These are phyloP conservation scores for Muscicapa comitata DNA, from an alignment of 2,797 vertebrate genomes.

Conservation along the genomic window DNA sequence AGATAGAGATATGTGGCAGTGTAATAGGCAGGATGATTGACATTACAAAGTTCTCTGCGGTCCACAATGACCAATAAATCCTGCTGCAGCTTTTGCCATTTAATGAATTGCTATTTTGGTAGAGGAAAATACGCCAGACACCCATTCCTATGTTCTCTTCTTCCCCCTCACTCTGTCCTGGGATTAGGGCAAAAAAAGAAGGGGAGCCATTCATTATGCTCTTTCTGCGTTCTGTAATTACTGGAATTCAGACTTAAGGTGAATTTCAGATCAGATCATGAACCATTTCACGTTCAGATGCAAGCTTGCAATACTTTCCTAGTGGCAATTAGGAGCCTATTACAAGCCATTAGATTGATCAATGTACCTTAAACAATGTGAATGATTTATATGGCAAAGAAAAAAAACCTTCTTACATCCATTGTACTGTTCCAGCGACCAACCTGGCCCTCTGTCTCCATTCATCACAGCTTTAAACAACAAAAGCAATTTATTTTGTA, in stretches of 20 bases:
- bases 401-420: slow-evolving; percentile 77
- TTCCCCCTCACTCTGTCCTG: not conserved
- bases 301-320: slow-evolving; percentile 85
- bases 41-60: slow-evolving; percentile 26
- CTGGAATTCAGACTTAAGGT: slow-evolving; percentile 58
- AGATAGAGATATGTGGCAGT: slow-evolving; percentile 5
- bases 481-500: slow-evolving; percentile 86
- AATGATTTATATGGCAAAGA: slow-evolving; percentile 93
- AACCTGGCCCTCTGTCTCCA: slow-evolving; percentile 73
- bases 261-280: slow-evolving; percentile 70
- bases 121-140: not conserved
- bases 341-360: slow-evolving; percentile 99
- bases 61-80: slow-evolving; percentile 46
- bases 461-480: slow-evolving; percentile 80
- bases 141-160: not conserved
- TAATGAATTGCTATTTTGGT: slow-evolving; percentile 37
- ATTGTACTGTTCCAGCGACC: slow-evolving; percentile 78
- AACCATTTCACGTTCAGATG: slow-evolving; percentile 80
- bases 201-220: not conserved
- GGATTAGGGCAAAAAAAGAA: not conserved
- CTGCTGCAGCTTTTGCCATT: not conserved
- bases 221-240: slow-evolving; percentile 34
- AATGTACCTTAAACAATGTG: slow-evolving; percentile 99
- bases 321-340: slow-evolving; percentile 95
- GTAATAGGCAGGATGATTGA: slow-evolving; percentile 16